A percentile compares a stretch with the other conserved stretches of the same genome.
These are phyloP conservation scores for Seira sanloemensis DNA, from an alignment of 2,888 invertebrate genomes.

Conservation along the genomic window DNA sequence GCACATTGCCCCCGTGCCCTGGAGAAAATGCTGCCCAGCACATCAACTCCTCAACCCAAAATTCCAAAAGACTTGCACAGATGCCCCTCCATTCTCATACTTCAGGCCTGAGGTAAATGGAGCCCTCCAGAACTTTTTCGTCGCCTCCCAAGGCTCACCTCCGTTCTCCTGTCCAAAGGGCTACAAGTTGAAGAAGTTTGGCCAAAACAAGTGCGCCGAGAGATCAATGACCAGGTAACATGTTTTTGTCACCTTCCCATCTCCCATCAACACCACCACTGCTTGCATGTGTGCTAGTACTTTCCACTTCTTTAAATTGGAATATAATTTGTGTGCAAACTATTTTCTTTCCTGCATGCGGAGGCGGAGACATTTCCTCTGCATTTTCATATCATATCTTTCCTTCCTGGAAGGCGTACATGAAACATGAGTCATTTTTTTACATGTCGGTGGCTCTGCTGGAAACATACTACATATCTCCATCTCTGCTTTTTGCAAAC, in stretches of 20 bases:
- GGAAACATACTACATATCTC: too few relatives aligned
- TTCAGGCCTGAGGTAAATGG: conserved; percentile 23
- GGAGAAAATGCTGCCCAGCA: conserved; percentile 55
- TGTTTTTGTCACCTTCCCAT: too few relatives aligned
- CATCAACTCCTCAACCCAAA: conserved; percentile 23
- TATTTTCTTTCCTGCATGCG: too few relatives aligned
- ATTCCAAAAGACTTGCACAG: conserved; percentile 8
- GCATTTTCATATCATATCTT: too few relatives aligned
- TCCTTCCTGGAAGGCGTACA: too few relatives aligned
- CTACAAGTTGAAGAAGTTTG: conserved; percentile 25
- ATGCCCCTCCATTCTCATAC: conserved; percentile 6
- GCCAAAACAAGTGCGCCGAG: conserved; percentile 9
- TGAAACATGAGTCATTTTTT: too few relatives aligned
- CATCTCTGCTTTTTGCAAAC: not conserved
- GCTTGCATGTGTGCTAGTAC: too few relatives aligned
- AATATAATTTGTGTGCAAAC: too few relatives aligned
- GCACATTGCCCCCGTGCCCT: not conserved
- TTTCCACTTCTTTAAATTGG: too few relatives aligned
- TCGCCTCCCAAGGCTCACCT: not conserved
- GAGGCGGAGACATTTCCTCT: too few relatives aligned
- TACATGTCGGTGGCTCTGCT: too few relatives aligned
- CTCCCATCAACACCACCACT: too few relatives aligned
- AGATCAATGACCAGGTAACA: conserved; percentile 21
- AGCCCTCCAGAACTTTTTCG: not conserved
- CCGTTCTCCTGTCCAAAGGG: conserved; percentile 42